A percentile compares a stretch with the other conserved stretches of the same genome.
Evolutionary conservation across 1,140 invertebrate species (phyloP).

Genomic region (Propsilocerus akamusi): DNA sequence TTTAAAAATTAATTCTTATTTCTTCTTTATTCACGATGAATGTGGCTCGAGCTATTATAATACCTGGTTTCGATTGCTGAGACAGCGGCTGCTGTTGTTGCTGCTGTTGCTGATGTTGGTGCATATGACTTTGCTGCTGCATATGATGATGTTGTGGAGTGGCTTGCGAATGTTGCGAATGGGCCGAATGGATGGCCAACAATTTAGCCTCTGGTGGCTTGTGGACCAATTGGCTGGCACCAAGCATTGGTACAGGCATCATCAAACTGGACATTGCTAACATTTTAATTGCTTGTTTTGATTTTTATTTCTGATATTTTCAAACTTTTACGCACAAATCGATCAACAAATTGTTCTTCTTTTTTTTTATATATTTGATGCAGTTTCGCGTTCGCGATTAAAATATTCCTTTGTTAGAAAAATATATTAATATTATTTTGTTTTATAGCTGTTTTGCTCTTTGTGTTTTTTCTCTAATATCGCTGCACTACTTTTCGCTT

Average conservation of each 20-base stretch:
- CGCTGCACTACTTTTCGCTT: neutral
- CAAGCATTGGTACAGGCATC: neutral
- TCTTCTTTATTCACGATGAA: no score
- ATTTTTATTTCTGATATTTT: neutral
- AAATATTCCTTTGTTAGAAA: no score
- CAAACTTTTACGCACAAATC: neutral
- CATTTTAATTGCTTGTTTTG: conserved; percentile 4
- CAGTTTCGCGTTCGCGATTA: no score
- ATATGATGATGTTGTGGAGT: neutral
- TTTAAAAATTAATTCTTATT: no score
- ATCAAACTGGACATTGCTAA: conserved; percentile 1
- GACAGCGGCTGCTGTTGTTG: neutral
- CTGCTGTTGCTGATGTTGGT: neutral
- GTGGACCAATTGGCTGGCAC: neutral
- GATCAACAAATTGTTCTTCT: neutral
- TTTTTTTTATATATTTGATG: neutral
- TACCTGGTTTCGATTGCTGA: conserved; percentile 1
- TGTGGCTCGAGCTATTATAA: no score
- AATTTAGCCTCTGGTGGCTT: conserved; percentile 1
- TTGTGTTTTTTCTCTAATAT: neutral
- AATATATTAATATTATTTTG: no score
- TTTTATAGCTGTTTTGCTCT: neutral
- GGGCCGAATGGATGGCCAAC: neutral
- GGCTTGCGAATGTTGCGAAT: neutral
- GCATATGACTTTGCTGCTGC: neutral